Conservation (phyloP, 2,888 invertebrate genomes). For the Dendrolimus houi region DNA sequence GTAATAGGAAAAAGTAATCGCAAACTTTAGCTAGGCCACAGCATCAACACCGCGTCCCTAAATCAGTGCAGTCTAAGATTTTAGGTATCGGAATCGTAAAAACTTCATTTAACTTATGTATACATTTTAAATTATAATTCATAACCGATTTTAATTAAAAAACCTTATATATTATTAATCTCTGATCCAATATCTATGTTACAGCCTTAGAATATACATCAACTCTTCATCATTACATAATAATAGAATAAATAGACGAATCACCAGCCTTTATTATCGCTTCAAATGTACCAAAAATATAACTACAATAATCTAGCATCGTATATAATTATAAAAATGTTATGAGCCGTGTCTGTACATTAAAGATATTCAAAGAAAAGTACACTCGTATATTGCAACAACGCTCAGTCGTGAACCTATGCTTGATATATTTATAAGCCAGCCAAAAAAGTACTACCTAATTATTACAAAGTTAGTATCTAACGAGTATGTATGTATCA, state of each 20-base stretch:
- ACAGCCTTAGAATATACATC: constrained; percentile 42
- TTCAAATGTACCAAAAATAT: constrained; percentile 11
- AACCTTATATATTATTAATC: constrained; percentile 12
- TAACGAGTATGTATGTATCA: too few species aligned
- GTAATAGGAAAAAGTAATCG: too few species aligned
- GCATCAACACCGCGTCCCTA: too few species aligned
- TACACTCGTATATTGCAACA: not conserved
- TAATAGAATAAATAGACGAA: constrained; percentile 46
- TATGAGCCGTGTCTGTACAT: not conserved
- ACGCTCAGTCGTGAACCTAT: not conserved
- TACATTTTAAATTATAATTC: not conserved
- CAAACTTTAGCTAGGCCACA: too few species aligned
- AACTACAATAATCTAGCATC: constrained; percentile 12
- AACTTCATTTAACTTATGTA: not conserved
- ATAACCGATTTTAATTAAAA: not conserved
- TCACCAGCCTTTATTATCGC: constrained; percentile 65
- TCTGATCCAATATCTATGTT: constrained; percentile 33
- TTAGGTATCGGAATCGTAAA: not conserved
- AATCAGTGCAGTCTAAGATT: not conserved
- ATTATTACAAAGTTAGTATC: not conserved
- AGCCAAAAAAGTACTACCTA: not conserved
- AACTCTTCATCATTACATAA: constrained; percentile 16
- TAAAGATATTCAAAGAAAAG: not conserved
- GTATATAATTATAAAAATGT: not conserved
- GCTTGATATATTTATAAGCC: too few species aligned